These are phyloP conservation scores for Bombus breviceps DNA, from an alignment of 1,140 invertebrate genomes.

Conservation along the genomic window DNA sequence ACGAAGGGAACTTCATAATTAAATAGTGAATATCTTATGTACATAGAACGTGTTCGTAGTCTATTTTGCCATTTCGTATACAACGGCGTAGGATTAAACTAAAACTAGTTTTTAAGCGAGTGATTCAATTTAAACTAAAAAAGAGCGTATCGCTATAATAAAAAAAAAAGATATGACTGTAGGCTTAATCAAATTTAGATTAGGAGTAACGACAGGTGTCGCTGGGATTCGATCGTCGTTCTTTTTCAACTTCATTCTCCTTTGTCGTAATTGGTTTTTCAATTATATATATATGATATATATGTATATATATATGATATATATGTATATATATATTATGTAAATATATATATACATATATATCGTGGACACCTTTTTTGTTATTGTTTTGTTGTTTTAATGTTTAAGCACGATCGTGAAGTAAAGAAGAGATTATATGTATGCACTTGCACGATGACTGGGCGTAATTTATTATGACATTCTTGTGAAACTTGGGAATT, in stretches of 20 bases:
- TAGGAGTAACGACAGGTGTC: background rate
- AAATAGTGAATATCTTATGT: background rate
- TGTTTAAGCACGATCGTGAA: background rate
- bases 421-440: too few species aligned
- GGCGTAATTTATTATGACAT: background rate
- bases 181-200: conserved; percentile 19
- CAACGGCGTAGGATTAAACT: conserved; percentile 1
- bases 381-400: background rate
- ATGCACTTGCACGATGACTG: background rate
- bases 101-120: background rate
- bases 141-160: background rate
- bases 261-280: background rate
- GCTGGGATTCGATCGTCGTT: conserved; percentile 1
- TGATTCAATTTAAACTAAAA: conserved; percentile 3
- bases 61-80: conserved; percentile 25
- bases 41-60: background rate
- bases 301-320: too few species aligned
- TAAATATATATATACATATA: too few species aligned
- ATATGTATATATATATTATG: too few species aligned
- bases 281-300: background rate
- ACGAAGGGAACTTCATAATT: background rate
- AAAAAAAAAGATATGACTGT: background rate
- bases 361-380: background rate
- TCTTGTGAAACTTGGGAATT: background rate
- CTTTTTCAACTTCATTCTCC: background rate